Conservation (phyloP, 2,113 vertebrate species). For the Antechinus flavipes region DNA sequence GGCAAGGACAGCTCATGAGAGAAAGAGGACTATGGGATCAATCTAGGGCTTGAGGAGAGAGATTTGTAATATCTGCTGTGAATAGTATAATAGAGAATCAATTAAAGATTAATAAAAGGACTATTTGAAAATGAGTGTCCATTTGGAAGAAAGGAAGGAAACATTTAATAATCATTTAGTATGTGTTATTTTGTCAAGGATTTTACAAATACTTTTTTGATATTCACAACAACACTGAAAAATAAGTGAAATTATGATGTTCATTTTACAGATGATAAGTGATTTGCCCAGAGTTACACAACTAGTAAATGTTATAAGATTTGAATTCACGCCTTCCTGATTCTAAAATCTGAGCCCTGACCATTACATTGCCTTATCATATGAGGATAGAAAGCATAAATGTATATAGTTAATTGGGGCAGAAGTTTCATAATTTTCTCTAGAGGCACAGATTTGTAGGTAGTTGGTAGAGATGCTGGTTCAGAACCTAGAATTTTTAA, state of each 20-base stretch:
- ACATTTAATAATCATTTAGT: background rate
- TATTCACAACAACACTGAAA: background rate
- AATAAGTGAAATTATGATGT: too few species aligned
- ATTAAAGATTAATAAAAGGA: background rate
- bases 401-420: background rate
- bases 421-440: background rate
- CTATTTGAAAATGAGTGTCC: background rate
- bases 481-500: background rate
- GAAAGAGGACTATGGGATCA: background rate
- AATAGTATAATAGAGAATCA: background rate
- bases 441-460: background rate
- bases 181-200: background rate
- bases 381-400: background rate
- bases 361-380: too few species aligned
- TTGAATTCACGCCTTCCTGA: background rate
- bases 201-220: background rate
- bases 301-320: background rate
- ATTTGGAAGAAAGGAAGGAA: background rate
- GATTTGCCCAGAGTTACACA: background rate
- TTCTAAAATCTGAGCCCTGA: background rate
- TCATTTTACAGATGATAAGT: background rate
- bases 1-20: background rate
- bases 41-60: background rate
- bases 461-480: background rate
- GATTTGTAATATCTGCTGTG: background rate